These are phyloP conservation scores for Pelmatolapia mariae DNA, from an alignment of 2,113 vertebrate species.

Conservation along the genomic window DNA sequence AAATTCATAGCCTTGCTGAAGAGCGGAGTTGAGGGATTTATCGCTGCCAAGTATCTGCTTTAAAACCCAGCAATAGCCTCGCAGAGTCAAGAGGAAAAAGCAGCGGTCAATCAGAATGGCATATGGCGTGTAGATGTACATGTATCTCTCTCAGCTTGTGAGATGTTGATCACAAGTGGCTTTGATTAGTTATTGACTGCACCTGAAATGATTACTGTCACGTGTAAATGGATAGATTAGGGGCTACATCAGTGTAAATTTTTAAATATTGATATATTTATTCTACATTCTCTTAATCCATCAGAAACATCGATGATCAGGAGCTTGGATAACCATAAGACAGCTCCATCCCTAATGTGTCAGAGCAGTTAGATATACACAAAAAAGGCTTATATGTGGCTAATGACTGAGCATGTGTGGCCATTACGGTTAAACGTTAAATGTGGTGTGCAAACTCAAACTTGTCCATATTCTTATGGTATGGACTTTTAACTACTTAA, in stretches of 20 bases:
- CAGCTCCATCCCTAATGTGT: not conserved
- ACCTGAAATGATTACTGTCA: not conserved
- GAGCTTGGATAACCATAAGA: not conserved
- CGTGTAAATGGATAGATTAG: not conserved
- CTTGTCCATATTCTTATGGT: not conserved
- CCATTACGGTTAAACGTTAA: accelerated
- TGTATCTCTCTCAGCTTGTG: not conserved
- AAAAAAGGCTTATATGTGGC: not conserved
- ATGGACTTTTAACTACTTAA: not conserved
- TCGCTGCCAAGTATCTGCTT: slow-evolving; percentile 58
- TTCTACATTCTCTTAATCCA: not conserved
- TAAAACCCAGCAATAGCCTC: slow-evolving; percentile 26
- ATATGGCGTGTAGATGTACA: not conserved
- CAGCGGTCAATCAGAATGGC: slow-evolving; percentile 2
- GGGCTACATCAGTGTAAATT: not conserved
- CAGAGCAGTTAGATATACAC: not conserved
- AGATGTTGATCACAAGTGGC: not conserved
- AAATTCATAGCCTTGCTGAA: slow-evolving; percentile 76
- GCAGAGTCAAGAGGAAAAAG: slow-evolving; percentile 35
- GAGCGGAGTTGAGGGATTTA: slow-evolving; percentile 57
- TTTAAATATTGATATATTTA: not conserved
- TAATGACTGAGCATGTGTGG: not conserved
- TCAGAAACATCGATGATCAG: not conserved
- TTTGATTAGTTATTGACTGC: not conserved
- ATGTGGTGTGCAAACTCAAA: not conserved